Base-by-base conservation (phyloP, 2,797 vertebrate species). In the Bovichtus diacanthus region DNA sequence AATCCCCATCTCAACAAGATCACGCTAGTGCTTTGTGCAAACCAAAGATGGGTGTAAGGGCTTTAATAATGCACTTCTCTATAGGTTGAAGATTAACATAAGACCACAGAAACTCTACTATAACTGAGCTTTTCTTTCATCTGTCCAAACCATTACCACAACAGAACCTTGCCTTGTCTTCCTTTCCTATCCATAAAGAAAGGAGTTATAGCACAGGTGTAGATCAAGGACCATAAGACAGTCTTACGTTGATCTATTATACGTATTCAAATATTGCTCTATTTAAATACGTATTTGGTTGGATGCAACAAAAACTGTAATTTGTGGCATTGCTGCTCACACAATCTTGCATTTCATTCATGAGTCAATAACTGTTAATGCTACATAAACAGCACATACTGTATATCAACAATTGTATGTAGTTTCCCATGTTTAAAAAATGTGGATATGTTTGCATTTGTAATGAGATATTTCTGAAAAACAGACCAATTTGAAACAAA, bases 1-100 rank as follows among this genome's bases (percentile, higher is more conserved):
- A 83, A 90, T 88, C 74, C 82, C 74, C 69, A 81, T 90, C 89
- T 91, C 74, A 53, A 58, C 54, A 49, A 82, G 89, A 92, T 93
- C 87, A 82, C 39, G 12, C 44, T 74, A 62, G 79, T 64, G 78
- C 78, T 92, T 87, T 76, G 67, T 62, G 87, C 75, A 90, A 84
- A 86, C 70, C 73, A 77, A 70, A 87, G 73, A 87, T 65, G 70
- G 74, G 61, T 87, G 82, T 81, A 68, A 87, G 44, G 70, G 87
- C 83, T 90, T 88, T 84, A 85, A 80, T 70, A 81, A 91, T 76
- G 53, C 58, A 56, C 85, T 82, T 23, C 49, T 72, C 54, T 73
- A 58, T 71, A 76, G 54, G 43, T 25, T 36, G 31, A 67, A 61
- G 64, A 78, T 53, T 74, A 64, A 64, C 53, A 55, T 38, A 44